Base-by-base conservation (phyloP, 2,888 invertebrate genomes). In the Sceliomorpha sp. region DNA sequence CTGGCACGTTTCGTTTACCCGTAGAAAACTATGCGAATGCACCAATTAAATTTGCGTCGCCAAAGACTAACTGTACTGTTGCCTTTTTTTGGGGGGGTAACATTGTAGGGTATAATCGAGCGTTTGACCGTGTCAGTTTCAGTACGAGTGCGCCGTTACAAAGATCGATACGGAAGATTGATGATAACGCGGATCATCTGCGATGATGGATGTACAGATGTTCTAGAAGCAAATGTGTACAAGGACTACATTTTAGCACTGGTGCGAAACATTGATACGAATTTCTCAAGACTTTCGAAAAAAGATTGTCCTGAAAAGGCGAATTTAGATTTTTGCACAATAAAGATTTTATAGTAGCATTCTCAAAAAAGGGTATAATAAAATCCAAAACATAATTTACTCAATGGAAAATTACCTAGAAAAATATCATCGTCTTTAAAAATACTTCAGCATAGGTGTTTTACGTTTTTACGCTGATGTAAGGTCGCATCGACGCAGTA, bases 1-100 rank as follows among this genome's bases (percentile, higher is more conserved):
- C 67, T 67, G 67, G 67, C 67, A 59, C 37, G 42, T 36, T 66
- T 47, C 47, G 48, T 31, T 55, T 60, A 48, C 37, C 58, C 37
- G 14, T n/a, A 29, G 13, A 47, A 59, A 59, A 59, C 59, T 29
- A 36, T 26, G 44, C 37, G 32, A 32, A 58, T 50, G 45, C 34
- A 39, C 34, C 55, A 59, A 60, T 59, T 67, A 47, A 66, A 59
- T 66, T 58, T 29, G 27, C 58, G 15, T 51, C 47, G n/a, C 3
- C 8, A 4, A 17, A 47, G 12, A 32, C 27, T 26, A 13, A 20
- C 36, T 13, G 1, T n/a, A 7, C 6, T 14, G 17, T 26, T 29
- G 40, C 47, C 47, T 62, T 55, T 39, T 32, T 24, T 9, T n/a
- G n/a, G n/a, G n/a, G n/a, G n/a, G n/a, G n/a, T n/a, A n/a, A 15